Base-by-base conservation (phyloP, 1,140 invertebrate genomes). In the Drosophila pseudoananassae region DNA sequence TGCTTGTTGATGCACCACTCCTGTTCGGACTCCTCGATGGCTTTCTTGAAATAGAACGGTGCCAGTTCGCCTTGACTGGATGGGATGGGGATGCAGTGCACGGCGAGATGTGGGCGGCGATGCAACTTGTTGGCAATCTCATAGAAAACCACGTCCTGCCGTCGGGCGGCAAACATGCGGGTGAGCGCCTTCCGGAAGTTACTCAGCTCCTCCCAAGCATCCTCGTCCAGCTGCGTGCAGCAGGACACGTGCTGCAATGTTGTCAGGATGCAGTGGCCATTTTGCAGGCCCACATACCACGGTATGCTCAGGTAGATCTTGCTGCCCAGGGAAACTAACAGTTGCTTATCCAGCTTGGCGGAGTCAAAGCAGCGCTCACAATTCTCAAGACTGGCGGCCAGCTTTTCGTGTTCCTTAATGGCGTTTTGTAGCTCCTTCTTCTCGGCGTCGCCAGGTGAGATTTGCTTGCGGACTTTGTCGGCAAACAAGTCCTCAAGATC, bases 41-140 rank as follows among this genome's bases (percentile, higher is more conserved):
- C 98, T 95, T 99, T 99, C 94, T 98, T 99, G 89, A 99, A 99
- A 93, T 99, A 99, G 70, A 99, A 98, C 1, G 98, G 97, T 9
- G 97, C 97, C 75, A 99, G 79, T 58, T 92, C 91, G 5, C 75
- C 81, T n/a, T 76, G 51, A 9, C 45, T 47, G 9, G 61, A 50
- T 0, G 98, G 97, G 27, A 99, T 93, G 93, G 98, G 98, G 17
- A 99, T 93, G 93, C 98, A 99, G 78, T 99, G 96, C 15, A 99
- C 93, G 46, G 94, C 93, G 94, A 98, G 96, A 91, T 99, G 98
- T 5, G 97, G 96, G 80, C 94, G 95, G 81, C 93, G 93, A 61
- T 96, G 93, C 15, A 97, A 92, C 87, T 94, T 94, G 71, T 94
- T 95, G 20, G 96, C 96, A 12, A 95, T 96, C 93, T 99, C 98